Evolutionary conservation across 2,888 invertebrate genomes (phyloP), one percentile per base, ranked within the genome.

Genomic region (Parochlus steinenii): DNA sequence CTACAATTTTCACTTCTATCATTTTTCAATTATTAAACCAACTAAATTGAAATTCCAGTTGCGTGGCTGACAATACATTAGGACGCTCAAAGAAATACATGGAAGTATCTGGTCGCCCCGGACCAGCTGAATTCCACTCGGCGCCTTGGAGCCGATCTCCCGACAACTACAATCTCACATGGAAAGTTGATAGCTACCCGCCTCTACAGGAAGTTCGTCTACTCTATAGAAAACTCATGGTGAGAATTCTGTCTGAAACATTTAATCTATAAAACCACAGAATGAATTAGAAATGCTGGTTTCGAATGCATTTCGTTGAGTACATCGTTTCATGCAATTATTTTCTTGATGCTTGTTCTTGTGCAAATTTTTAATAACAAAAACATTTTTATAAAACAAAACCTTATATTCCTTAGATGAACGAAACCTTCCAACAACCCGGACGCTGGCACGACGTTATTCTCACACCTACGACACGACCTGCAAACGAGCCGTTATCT

Each of bases 181-280:
- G 77, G 68, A 64, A 68, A 40, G 72, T 77, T 33, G 76, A 77
- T 58, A 74, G 74, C 53, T 77, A 75, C 55, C 74, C 76, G 22
- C 74, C 74, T 32, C 58, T 78, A 14, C 71, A 74, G 45, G 75
- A 77, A 55, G 69, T 77, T 42, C 52, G 76, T 30, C 63, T 78
- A 33, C 65, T 75, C 7, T 78, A 76, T 48, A 58, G 77, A 43
- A 72, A 74, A 49, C 62, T 75, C 2, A 66, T 74, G 59, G 76
- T 75, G 45, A 59, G 61, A 51, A 6, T 17, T 22, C 16, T 10
- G 17, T 10, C 3, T 16, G n/a, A 16, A n/a, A 6, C 14, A 14
- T 15, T 25, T 10, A 27, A 17, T 32, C 14, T 18, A 11, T 20
- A 37, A 11, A 16, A 20, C 10, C 11, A 24, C 10, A 25, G n/a